Evolutionary conservation across 2,113 vertebrate genomes (phyloP).

Genomic region (Hystrix cristata): DNA sequence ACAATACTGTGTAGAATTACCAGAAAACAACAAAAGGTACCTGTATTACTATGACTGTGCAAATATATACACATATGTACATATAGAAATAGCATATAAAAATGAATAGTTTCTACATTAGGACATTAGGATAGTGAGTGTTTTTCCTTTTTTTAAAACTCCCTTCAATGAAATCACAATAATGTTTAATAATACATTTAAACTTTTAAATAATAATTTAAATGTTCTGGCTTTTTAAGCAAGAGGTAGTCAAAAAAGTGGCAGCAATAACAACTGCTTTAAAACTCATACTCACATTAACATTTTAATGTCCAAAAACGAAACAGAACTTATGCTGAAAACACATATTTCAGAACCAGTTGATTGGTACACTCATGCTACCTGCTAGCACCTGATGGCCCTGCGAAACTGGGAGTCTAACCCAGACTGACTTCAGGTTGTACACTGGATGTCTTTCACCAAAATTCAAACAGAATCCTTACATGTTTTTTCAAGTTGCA

Average conservation of each 20-base stretch:
- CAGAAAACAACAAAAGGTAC: neutral
- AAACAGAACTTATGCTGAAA: neutral
- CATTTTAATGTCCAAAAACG: slow-evolving; percentile 49
- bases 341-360: neutral
- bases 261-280: neutral
- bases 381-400: slow-evolving; percentile 41
- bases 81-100: neutral
- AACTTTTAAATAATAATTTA: slow-evolving; percentile 13
- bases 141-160: slow-evolving; percentile 51
- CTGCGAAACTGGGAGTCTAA: neutral
- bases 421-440: neutral
- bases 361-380: slow-evolving; percentile 17
- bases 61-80: neutral
- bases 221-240: slow-evolving; percentile 28
- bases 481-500: neutral
- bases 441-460: neutral
- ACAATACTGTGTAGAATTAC: neutral
- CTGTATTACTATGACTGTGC: neutral
- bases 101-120: neutral
- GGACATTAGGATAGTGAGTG: neutral
- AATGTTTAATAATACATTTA: neutral
- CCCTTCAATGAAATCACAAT: neutral
- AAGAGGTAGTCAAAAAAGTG: neutral
- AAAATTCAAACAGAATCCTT: slow-evolving; percentile 45
- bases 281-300: slow-evolving; percentile 47